Evolutionary conservation across 2,113 vertebrate genomes (phyloP).

Genomic region (Bungarus multicinctus): DNA sequence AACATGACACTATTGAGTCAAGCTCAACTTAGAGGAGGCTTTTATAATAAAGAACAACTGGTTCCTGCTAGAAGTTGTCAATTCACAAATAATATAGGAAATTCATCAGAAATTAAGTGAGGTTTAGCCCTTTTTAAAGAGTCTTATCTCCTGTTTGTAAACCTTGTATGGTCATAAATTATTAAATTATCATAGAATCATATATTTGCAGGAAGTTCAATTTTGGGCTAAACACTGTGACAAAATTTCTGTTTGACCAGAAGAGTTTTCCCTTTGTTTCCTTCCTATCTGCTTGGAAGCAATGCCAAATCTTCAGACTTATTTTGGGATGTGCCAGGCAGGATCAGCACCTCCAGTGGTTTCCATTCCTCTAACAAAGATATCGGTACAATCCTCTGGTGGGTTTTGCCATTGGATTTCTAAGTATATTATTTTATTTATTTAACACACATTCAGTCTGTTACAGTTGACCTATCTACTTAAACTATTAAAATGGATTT

Average conservation of each 20-base stretch:
- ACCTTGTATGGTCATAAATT: conserved; percentile 14
- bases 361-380: background rate
- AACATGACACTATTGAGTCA: background rate
- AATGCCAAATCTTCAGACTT: background rate
- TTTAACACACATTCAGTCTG: background rate
- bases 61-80: conserved; percentile 13
- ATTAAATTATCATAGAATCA: background rate
- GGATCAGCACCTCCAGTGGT: background rate
- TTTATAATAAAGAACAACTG: background rate
- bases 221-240: background rate
- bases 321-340: background rate
- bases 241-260: background rate
- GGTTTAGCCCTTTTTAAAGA: background rate
- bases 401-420: background rate
- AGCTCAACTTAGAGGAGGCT: background rate
- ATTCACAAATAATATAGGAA: conserved; percentile 22
- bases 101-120: background rate
- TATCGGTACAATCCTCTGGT: background rate
- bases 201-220: background rate
- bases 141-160: background rate
- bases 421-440: background rate
- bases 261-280: background rate
- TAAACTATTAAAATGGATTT: background rate
- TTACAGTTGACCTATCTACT: background rate
- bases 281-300: background rate